These are phyloP conservation scores for Fistularia tabacaria DNA, from an alignment of 2,797 vertebrate species.

Conservation along the genomic window DNA sequence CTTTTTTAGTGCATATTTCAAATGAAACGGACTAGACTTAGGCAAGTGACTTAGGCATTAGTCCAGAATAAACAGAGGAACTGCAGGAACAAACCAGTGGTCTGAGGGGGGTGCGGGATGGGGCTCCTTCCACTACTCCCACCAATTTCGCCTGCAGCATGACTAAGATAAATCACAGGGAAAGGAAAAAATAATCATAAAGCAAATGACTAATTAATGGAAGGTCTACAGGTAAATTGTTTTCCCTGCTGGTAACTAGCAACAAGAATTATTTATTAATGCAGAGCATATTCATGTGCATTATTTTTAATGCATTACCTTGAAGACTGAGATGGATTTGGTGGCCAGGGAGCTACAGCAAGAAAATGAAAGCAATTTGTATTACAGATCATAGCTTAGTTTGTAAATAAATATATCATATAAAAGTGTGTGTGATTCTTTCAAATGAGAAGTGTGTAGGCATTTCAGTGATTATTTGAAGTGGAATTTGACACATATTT, in stretches of 20 bases:
- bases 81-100: conserved; percentile 34
- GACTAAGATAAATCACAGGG: conserved; percentile 27
- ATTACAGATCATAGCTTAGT: not conserved
- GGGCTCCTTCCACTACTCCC: conserved; percentile 24
- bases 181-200: not conserved
- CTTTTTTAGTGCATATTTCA: too few species aligned
- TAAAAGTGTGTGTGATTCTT: not conserved
- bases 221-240: too few species aligned
- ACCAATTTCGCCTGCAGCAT: conserved; percentile 19
- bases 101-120: conserved; percentile 41
- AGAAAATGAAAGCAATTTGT: conserved; percentile 8
- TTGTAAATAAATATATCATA: not conserved
- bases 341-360: conserved; percentile 38
- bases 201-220: too few species aligned
- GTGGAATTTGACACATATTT: too few species aligned
- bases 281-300: not conserved
- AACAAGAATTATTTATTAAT: too few species aligned
- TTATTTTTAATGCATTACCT: conserved; percentile 39
- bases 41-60: too few species aligned
- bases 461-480: too few species aligned
- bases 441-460: too few species aligned
- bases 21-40: too few species aligned
- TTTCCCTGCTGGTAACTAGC: too few species aligned
- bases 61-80: not conserved
- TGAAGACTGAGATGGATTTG: conserved; percentile 42